Evolutionary conservation across 2,113 vertebrate species (phyloP), one percentile per base, ranked within the genome.

Genomic region (Elachura formosa): DNA sequence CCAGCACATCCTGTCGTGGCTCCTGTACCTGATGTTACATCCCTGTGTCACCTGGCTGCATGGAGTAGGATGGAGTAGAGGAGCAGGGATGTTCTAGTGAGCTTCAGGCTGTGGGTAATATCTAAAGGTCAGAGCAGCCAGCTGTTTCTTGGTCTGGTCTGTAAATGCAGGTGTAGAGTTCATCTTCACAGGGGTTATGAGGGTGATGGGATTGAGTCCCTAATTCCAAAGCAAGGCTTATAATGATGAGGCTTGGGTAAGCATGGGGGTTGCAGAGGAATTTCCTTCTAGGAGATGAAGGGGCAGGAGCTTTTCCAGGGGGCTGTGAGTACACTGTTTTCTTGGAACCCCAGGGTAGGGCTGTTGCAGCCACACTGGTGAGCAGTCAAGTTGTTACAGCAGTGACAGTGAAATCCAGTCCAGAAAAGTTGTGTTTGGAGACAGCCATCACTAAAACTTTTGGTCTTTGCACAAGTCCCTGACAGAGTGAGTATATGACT

Each of bases 1-100:
- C 17, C 1, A 0, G 31, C 10, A 16, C 25, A n/a, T 31, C 25
- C 76, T 67, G 22, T 9, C 0, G 0, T 25, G 71, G 26, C 46
- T 85, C n/a, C 40, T 80, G 36, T 58, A 26, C 18, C 45, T 79
- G 66, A 34, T 62, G 36, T 64, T 40, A 51, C 11, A 33, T 46
- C 63, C 25, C 38, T 28, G 19, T 46, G 58, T 62, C 1, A 2
- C 63, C 23, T 11, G 0, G 2, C 24, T 41, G 34, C 74, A 17
- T 1, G 0, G 31, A 64, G 72, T 22, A 31, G 51, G 41, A 25
- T 54, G 31, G 31, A 51, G 40, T 10, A 36, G 54, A 72, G 67
- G 34, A 73, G 25, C 8, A 17, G 73, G 38, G 76, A 26, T 73
- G 62, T 28, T 76, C 24, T 36, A 31, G 52, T 2, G 29, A 84